phyloP scores from a whole-genome alignment of 2,888 invertebrate genomes.

The Melipona beecheii region DNA sequence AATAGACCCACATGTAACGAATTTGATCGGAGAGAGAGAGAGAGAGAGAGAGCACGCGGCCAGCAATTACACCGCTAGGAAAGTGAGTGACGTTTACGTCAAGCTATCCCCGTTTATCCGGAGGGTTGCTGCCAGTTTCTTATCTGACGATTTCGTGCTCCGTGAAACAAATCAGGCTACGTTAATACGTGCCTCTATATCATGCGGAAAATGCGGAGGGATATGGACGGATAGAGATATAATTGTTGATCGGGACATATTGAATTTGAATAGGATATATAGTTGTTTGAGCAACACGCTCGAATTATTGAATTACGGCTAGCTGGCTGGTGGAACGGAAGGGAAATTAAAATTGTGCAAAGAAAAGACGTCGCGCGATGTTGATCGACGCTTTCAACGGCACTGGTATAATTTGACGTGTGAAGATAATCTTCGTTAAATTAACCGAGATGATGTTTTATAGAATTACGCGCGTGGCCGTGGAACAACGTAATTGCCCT shows the following conservation, averaged over 20 bases:
- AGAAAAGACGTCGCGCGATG: background rate
- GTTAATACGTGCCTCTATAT: conserved; percentile 37
- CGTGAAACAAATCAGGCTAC: conserved; percentile 60
- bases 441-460: background rate
- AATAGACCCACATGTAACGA: conserved; percentile 49
- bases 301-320: conserved; percentile 6
- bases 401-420: background rate
- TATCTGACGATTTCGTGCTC: conserved; percentile 76
- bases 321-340: background rate
- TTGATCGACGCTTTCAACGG: background rate
- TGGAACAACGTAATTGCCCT: background rate
- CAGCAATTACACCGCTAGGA: conserved; percentile 75
- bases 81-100: conserved; percentile 74
- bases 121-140: conserved; percentile 60
- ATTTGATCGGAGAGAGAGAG: conserved; percentile 12
- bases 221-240: conserved; percentile 30
- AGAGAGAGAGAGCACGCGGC: conserved; percentile 8
- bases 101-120: conserved; percentile 40
- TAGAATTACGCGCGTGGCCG: background rate
- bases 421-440: too few relatives aligned
- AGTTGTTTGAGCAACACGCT: background rate
- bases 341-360: background rate
- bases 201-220: conserved; percentile 38
- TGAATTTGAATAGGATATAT: conserved; percentile 3
- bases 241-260: conserved; percentile 20